Evolutionary conservation across 1,140 invertebrate species (phyloP).

Genomic region (Whitmania pigra): DNA sequence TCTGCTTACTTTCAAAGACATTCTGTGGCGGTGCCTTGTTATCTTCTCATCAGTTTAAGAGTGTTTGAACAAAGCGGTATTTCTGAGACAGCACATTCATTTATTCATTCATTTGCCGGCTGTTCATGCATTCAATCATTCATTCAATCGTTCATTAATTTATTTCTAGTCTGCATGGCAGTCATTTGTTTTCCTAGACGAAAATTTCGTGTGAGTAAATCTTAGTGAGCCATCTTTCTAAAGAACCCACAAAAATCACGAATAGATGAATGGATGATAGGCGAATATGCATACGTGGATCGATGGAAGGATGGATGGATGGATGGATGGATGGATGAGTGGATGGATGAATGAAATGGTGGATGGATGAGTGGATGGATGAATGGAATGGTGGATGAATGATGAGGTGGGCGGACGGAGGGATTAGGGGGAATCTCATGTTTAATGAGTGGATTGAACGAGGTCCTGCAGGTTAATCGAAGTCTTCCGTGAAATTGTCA

Average conservation of each 20-base stretch:
- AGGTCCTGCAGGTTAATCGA: slow-evolving; percentile 1
- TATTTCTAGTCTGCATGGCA: neutral
- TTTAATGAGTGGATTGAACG: neutral
- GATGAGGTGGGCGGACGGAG: neutral
- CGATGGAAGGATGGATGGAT: neutral
- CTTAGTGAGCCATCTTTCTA: neutral
- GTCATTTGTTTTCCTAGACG: neutral
- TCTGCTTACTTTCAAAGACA: no score
- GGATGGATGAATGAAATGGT: no score
- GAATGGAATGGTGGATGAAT: neutral
- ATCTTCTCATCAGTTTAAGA: no score
- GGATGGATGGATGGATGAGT: no score
- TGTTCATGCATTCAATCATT: neutral
- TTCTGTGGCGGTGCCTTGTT: no score
- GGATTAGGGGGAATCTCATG: neutral
- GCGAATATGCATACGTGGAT: neutral
- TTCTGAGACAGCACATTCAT: neutral
- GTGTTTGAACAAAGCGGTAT: neutral
- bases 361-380: no score
- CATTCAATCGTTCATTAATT: neutral
- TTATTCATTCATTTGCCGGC: neutral
- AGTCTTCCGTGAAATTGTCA: neutral
- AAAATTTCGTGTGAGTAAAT: neutral
- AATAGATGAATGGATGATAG: neutral
- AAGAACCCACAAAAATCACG: neutral